Percentiles rank a stretch among this genome's conserved stretches.
Evolutionary conservation across 2,888 invertebrate genomes (phyloP).

Genomic region (Drosophila cognata): DNA sequence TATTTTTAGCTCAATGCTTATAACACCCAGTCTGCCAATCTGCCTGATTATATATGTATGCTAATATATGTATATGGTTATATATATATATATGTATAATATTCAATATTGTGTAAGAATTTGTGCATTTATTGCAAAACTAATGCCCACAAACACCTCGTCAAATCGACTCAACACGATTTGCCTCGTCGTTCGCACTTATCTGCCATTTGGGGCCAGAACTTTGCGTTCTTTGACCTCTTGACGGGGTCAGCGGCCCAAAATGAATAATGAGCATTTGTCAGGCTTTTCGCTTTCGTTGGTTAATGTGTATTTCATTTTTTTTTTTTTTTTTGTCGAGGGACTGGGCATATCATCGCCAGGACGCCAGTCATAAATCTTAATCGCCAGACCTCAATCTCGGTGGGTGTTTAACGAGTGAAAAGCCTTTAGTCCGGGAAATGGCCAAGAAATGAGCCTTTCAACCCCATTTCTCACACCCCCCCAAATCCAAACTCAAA

Average conservation of each 20-base stretch:
- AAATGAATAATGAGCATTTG: conserved; percentile 69
- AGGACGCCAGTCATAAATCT: conserved; percentile 66
- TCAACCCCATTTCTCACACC: conserved; percentile 3
- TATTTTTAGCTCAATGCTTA: conserved; percentile 56
- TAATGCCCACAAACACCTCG: conserved; percentile 5
- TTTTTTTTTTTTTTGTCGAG: not conserved
- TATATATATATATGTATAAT: not conserved
- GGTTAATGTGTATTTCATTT: conserved; percentile 54
- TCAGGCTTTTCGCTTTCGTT: conserved; percentile 60
- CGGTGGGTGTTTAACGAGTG: conserved; percentile 21
- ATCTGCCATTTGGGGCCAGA: conserved; percentile 34
- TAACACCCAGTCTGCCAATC: not conserved
- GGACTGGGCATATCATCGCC: conserved; percentile 42
- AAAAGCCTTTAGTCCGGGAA: conserved; percentile 22
- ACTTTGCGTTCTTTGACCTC: conserved; percentile 61
- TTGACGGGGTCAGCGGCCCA: conserved; percentile 56
- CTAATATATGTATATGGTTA: not conserved
- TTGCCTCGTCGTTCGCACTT: conserved; percentile 10
- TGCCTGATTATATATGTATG: not conserved
- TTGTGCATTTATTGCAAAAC: conserved; percentile 26
- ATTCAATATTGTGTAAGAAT: conserved; percentile 12
- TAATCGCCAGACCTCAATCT: conserved; percentile 62
- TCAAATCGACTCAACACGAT: not conserved
- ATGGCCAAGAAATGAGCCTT: conserved; percentile 33
- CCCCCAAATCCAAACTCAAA: not conserved